A percentile compares a stretch with the other conserved stretches of the same genome.
Conservation (phyloP, 2,797 vertebrate species). For the Monodelphis domestica region DNA sequence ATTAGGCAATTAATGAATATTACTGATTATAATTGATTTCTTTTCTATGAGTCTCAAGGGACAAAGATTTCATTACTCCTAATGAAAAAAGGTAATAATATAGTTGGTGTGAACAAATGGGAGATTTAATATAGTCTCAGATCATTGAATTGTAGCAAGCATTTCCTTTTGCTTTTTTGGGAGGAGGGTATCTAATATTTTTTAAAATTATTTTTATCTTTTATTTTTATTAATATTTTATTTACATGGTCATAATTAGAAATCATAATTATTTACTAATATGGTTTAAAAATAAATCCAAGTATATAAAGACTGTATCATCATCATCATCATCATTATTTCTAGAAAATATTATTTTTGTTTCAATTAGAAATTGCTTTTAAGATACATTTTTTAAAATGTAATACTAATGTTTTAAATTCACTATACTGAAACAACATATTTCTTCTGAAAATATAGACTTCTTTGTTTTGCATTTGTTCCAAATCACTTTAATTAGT, state of each 20-base stretch:
- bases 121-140: no score
- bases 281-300: no score
- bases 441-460: neutral
- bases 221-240: no score
- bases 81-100: neutral
- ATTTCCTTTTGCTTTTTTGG: no score
- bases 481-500: neutral
- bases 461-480: neutral
- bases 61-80: neutral
- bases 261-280: no score
- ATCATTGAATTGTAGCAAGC: no score
- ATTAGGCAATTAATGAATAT: neutral
- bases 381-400: neutral
- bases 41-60: neutral
- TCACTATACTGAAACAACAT: neutral
- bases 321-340: neutral
- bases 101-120: no score
- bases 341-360: neutral
- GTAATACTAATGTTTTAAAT: neutral
- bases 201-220: no score
- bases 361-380: neutral
- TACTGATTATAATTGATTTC: neutral
- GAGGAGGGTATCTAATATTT: no score
- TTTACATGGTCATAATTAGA: no score
- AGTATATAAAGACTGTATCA: neutral